phyloP scores from a whole-genome alignment of 1,140 invertebrate species.

The Cataglyphis hispanica region DNA sequence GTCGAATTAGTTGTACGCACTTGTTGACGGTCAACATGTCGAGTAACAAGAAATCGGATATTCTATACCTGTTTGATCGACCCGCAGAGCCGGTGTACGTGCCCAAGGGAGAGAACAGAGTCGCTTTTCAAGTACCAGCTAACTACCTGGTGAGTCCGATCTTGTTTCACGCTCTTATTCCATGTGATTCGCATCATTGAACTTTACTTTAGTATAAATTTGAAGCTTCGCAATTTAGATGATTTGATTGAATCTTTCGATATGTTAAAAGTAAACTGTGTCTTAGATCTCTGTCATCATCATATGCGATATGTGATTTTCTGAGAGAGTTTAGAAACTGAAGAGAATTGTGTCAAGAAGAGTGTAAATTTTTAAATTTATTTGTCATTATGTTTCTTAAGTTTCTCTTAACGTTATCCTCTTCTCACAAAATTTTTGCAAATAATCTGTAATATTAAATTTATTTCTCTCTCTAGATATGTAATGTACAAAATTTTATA shows the following conservation, averaged over 20 bases:
- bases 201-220: conserved; percentile 14
- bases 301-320: no score
- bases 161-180: conserved; percentile 20
- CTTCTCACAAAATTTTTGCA: not conserved
- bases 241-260: not conserved
- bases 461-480: not conserved
- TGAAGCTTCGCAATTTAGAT: not conserved
- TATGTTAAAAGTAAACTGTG: conserved; percentile 8
- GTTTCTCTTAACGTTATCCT: no score
- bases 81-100: conserved; percentile 91
- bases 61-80: conserved; percentile 91
- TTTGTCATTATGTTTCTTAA: no score
- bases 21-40: conserved; percentile 61
- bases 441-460: not conserved
- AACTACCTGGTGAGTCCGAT: conserved; percentile 85
- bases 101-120: conserved; percentile 88
- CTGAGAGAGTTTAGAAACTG: no score
- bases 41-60: conserved; percentile 68
- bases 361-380: no score
- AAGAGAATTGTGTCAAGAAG: not conserved
- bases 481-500: not conserved
- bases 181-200: conserved; percentile 7
- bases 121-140: conserved; percentile 88
- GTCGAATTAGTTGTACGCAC: not conserved
- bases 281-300: not conserved